phyloP scores from a whole-genome alignment of 2,888 invertebrate genomes.

The Anoplius nigerrimus region DNA sequence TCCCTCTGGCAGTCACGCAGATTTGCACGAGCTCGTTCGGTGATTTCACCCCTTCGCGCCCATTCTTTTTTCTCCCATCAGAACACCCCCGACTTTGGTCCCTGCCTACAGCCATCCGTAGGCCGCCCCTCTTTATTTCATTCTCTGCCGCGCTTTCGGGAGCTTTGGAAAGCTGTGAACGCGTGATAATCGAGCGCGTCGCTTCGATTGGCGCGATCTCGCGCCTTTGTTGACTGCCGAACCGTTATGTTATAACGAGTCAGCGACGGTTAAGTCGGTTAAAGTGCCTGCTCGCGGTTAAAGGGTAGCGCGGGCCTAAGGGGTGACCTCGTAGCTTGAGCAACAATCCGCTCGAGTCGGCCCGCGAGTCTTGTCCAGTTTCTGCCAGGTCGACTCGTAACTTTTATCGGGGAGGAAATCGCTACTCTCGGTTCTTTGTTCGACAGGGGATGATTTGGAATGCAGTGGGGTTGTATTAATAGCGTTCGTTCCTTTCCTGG shows the following conservation, averaged over 20 bases:
- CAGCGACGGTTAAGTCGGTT: constrained; percentile 53
- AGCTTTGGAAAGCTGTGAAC: constrained; percentile 62
- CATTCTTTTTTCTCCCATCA: neutral
- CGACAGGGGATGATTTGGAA: too few relatives aligned
- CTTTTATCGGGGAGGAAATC: neutral
- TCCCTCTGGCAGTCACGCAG: neutral
- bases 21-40: constrained; percentile 17
- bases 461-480: too few relatives aligned
- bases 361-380: too few relatives aligned
- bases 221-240: constrained; percentile 58
- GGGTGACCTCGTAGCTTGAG: neutral
- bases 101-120: too few relatives aligned
- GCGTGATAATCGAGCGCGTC: constrained; percentile 62
- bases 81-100: too few relatives aligned
- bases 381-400: too few relatives aligned
- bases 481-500: too few relatives aligned
- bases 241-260: constrained; percentile 66
- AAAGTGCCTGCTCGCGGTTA: constrained; percentile 47
- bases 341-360: neutral
- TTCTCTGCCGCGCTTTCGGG: constrained; percentile 44
- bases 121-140: neutral
- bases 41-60: constrained; percentile 25
- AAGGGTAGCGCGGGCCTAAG: neutral
- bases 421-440: neutral
- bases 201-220: constrained; percentile 60